A percentile compares a stretch with the other conserved stretches of the same genome.
Conservation (phyloP, 2,113 vertebrate genomes). For the Lasiurus borealis region DNA sequence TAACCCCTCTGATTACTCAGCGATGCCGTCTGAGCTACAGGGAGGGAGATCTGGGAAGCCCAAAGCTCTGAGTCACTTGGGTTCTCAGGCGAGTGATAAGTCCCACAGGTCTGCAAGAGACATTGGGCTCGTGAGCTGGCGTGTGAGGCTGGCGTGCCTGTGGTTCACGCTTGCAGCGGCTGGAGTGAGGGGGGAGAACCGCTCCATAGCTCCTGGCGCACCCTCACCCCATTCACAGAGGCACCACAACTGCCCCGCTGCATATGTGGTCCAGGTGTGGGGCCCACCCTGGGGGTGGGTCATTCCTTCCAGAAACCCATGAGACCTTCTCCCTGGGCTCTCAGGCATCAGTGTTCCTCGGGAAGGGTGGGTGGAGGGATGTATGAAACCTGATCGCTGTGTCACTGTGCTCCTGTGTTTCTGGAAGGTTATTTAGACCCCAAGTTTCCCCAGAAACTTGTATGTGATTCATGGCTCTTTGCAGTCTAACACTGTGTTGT, state of each 20-base stretch:
- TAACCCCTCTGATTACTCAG: conserved; percentile 53
- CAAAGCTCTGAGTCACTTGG: conserved; percentile 57
- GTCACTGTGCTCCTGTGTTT: neutral
- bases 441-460: neutral
- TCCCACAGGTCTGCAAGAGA: neutral
- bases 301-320: neutral
- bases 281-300: no score
- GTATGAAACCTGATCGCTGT: neutral
- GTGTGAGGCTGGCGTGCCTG: neutral
- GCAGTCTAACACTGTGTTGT: neutral
- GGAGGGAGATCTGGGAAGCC: conserved; percentile 33
- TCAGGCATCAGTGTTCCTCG: neutral
- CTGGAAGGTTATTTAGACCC: conserved; percentile 39
- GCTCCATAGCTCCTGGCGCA: neutral
- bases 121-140: no score
- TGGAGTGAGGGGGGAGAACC: neutral
- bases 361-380: neutral
- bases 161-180: fast-evolving
- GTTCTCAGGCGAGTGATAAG: neutral
- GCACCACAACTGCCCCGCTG: neutral
- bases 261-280: neutral
- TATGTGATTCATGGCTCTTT: neutral
- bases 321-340: neutral
- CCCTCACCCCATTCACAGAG: neutral
- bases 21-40: neutral